A percentile compares a stretch with the other conserved stretches of the same genome.
phyloP scores from a whole-genome alignment of 2,888 invertebrate species.

The Mythimna pallens region DNA sequence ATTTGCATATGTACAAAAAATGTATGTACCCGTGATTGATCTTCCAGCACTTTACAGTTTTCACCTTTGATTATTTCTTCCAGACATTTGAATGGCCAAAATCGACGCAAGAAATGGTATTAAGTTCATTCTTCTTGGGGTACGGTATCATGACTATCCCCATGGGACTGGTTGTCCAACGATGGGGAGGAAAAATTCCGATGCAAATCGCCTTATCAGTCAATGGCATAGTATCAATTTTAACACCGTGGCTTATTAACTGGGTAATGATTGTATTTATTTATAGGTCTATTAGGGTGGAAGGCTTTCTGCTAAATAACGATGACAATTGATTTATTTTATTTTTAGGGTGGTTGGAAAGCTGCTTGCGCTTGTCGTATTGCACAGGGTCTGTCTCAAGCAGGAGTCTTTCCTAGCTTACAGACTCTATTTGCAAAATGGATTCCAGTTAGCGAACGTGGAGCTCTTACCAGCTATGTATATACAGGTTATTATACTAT shows the following conservation, averaged over 20 bases:
- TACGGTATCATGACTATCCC: conserved; percentile 89
- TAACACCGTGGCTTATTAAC: conserved; percentile 75
- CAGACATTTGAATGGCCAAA: conserved; percentile 81
- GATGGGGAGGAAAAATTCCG: conserved; percentile 91
- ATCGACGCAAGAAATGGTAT: conserved; percentile 78
- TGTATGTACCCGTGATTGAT: neutral
- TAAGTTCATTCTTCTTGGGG: conserved; percentile 89
- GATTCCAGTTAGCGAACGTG: conserved; percentile 92
- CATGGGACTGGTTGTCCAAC: conserved; percentile 90
- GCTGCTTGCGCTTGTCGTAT: conserved; percentile 92
- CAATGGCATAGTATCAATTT: conserved; percentile 72
- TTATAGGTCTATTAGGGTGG: neutral
- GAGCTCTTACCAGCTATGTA: conserved; percentile 87
- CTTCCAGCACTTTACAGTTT: neutral
- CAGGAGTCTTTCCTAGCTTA: conserved; percentile 92
- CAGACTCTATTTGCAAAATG: conserved; percentile 93
- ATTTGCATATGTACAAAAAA: too few species aligned
- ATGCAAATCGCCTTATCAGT: conserved; percentile 81
- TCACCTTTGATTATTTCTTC: neutral
- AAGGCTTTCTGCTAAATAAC: neutral
- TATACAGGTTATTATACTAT: conserved; percentile 79
- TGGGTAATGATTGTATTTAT: conserved; percentile 67
- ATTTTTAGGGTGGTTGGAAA: conserved; percentile 89
- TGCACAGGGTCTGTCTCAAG: conserved; percentile 93
- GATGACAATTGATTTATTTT: neutral